These are phyloP conservation scores for Emydoidea blandingii DNA, from an alignment of 2,797 vertebrate species.

Conservation along the genomic window DNA sequence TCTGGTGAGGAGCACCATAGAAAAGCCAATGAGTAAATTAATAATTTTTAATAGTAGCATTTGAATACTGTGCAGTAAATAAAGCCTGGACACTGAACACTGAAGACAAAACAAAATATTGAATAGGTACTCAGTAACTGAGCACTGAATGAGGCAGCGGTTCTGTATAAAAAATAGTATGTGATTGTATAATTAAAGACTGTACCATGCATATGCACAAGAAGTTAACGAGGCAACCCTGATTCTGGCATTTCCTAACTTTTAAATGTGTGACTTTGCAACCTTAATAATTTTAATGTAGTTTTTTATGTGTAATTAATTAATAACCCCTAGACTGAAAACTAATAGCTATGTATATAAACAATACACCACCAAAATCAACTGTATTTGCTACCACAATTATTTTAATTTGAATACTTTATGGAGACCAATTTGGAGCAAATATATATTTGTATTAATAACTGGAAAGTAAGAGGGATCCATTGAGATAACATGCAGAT, in stretches of 20 bases:
- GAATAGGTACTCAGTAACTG: not conserved
- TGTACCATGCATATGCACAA: not conserved
- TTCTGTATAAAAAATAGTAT: not conserved
- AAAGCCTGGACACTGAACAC: not conserved
- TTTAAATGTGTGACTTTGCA: conserved; percentile 18
- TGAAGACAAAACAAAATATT: not conserved
- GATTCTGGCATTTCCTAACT: conserved; percentile 54
- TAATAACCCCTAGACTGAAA: conserved; percentile 38
- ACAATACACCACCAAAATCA: not conserved
- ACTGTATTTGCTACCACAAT: not conserved
- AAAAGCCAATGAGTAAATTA: not conserved
- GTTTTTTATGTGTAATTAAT: conserved; percentile 51
- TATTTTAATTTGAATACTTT: conserved; percentile 49
- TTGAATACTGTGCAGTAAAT: not conserved
- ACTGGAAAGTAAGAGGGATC: conserved; percentile 34
- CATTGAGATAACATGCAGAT: conserved; percentile 59
- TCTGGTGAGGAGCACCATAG: not conserved
- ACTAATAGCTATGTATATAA: not conserved
- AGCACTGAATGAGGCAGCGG: not conserved
- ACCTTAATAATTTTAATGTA: conserved; percentile 33
- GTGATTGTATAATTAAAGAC: not conserved
- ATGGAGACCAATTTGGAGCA: conserved; percentile 27
- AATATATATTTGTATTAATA: conserved; percentile 53
- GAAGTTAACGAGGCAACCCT: not conserved
- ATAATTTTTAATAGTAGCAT: not conserved